phyloP scores from a whole-genome alignment of 1,140 invertebrate species.

The Stegodyphus mimosarum region DNA sequence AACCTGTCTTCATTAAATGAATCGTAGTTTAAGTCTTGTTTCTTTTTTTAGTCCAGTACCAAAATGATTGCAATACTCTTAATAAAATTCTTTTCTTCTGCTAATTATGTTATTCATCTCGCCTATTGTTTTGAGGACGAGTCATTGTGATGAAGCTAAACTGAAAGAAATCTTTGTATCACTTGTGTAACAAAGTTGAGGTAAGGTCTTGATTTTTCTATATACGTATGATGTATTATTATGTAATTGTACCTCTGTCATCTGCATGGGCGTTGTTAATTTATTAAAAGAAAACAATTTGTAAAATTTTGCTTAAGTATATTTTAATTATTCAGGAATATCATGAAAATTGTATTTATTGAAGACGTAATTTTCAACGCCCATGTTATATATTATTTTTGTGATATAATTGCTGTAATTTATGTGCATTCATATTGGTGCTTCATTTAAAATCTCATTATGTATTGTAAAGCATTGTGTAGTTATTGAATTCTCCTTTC shows the following conservation, averaged over 20 bases:
- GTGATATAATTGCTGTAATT: too few species aligned
- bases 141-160: constrained; percentile 44
- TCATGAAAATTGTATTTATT: not conserved
- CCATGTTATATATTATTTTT: too few species aligned
- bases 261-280: not conserved
- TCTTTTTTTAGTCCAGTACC: constrained; percentile 46
- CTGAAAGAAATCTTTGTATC: constrained; percentile 32
- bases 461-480: too few species aligned
- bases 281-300: not conserved
- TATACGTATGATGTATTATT: constrained; percentile 8
- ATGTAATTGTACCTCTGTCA: not conserved
- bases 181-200: constrained; percentile 42
- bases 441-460: too few species aligned
- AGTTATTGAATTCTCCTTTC: too few species aligned
- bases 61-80: constrained; percentile 19
- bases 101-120: constrained; percentile 55
- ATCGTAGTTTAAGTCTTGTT: constrained; percentile 19
- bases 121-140: constrained; percentile 51
- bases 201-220: constrained; percentile 47
- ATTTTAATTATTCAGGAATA: not conserved
- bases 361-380: too few species aligned
- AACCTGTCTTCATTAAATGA: too few species aligned
- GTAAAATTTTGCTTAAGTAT: too few species aligned
- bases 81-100: constrained; percentile 53
- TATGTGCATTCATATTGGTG: too few species aligned